These are phyloP conservation scores for Amphipoea oculea DNA, from an alignment of 2,888 invertebrate species.

Conservation along the genomic window DNA sequence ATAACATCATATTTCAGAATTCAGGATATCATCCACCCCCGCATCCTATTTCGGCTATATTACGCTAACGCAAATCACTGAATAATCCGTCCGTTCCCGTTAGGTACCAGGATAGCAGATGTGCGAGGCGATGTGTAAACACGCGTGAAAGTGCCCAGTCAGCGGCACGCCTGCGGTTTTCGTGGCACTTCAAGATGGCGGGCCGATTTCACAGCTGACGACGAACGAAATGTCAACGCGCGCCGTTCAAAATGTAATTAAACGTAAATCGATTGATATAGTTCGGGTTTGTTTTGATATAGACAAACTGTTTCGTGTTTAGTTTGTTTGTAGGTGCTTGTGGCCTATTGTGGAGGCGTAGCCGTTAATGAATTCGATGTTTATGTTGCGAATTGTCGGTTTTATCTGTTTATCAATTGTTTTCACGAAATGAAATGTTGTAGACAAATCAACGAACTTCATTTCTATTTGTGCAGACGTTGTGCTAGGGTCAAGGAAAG, in stretches of 20 bases:
- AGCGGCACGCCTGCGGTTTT: slow-evolving; percentile 72
- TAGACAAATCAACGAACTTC: background rate
- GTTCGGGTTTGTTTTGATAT: slow-evolving; percentile 61
- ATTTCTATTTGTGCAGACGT: background rate
- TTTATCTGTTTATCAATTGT: slow-evolving; percentile 4
- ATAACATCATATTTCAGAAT: background rate
- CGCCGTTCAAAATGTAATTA: slow-evolving; percentile 61
- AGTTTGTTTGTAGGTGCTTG: slow-evolving; percentile 42
- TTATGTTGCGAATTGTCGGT: slow-evolving; percentile 30
- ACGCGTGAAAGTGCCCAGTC: slow-evolving; percentile 70
- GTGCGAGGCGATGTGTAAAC: slow-evolving; percentile 66
- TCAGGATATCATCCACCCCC: slow-evolving; percentile 9
- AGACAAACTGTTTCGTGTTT: slow-evolving; percentile 50
- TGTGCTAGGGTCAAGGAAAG: background rate
- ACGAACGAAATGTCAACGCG: slow-evolving; percentile 68
- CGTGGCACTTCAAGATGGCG: slow-evolving; percentile 73
- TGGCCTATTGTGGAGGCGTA: slow-evolving; percentile 5
- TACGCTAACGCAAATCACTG: slow-evolving; percentile 44
- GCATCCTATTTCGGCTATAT: slow-evolving; percentile 22
- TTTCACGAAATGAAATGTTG: slow-evolving; percentile 2
- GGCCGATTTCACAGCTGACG: slow-evolving; percentile 70
- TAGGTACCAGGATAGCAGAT: slow-evolving; percentile 59
- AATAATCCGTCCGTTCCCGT: slow-evolving; percentile 47
- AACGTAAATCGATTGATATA: slow-evolving; percentile 60
- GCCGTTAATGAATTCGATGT: slow-evolving; percentile 37